Evolutionary conservation across 2,888 invertebrate species (phyloP).

Genomic region (Drosophila macrothrix): DNA sequence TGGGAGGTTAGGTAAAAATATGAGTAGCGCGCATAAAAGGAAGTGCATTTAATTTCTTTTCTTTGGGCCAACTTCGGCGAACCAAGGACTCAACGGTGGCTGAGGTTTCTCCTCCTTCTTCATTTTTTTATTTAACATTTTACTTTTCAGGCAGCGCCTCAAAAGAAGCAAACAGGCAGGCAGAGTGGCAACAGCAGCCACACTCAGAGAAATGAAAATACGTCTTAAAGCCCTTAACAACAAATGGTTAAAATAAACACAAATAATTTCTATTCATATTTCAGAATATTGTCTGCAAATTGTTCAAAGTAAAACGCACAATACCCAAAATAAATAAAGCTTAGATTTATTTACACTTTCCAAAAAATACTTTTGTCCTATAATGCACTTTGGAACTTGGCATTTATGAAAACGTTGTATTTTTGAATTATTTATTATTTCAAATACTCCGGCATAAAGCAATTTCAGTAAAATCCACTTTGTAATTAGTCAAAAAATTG

Average conservation of each 20-base stretch:
- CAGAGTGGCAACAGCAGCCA: not conserved
- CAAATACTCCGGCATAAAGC: not conserved
- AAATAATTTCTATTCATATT: not conserved
- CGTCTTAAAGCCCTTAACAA: not conserved
- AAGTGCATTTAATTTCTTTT: conserved; percentile 81
- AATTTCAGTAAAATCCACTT: not conserved
- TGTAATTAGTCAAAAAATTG: not conserved
- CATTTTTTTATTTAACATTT: conserved; percentile 29
- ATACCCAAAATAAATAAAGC: not conserved
- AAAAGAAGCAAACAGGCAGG: not conserved
- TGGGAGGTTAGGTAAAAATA: conserved; percentile 50
- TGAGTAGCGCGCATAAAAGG: conserved; percentile 75
- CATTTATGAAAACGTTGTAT: not conserved
- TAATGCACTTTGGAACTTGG: not conserved
- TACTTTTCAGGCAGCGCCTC: not conserved
- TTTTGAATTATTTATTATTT: not conserved
- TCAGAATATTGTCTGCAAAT: not conserved
- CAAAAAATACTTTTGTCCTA: not conserved
- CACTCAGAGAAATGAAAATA: not conserved
- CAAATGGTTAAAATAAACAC: not conserved
- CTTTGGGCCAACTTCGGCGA: conserved; percentile 54
- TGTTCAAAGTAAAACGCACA: not conserved
- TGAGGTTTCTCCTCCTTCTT: not conserved
- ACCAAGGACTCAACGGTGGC: conserved; percentile 11
- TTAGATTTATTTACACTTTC: not conserved